Conservation (phyloP, 2,888 invertebrate genomes). For the Clepsis dumicolana region DNA sequence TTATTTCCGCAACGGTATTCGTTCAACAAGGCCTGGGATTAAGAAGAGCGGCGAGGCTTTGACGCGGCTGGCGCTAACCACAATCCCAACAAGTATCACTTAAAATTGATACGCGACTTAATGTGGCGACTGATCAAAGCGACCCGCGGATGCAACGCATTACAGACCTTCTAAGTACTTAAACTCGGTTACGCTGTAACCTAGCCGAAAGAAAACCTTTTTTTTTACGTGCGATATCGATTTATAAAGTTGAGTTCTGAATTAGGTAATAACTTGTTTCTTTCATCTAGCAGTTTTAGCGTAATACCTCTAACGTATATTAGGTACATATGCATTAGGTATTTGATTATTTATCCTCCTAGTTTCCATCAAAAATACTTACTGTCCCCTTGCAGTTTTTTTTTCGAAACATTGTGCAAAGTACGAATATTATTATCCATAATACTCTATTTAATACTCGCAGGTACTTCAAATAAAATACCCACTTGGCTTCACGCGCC, state of each 20-base stretch:
- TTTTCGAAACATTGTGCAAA: too few species aligned
- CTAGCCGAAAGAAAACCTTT: not conserved
- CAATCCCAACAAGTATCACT: conserved; percentile 9
- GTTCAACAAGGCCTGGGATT: conserved; percentile 6
- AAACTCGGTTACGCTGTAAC: not conserved
- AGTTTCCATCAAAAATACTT: too few species aligned
- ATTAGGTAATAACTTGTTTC: too few species aligned
- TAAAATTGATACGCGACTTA: not conserved
- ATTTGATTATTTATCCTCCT: too few species aligned
- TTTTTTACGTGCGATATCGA: not conserved
- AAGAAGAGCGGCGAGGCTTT: conserved; percentile 16
- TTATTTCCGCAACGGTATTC: not conserved
- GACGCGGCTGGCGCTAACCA: conserved; percentile 5
- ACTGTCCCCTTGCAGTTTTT: too few species aligned
- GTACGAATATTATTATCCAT: too few species aligned
- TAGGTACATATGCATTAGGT: too few species aligned
- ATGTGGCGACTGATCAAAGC: not conserved
- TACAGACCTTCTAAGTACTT: not conserved
- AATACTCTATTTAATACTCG: too few species aligned
- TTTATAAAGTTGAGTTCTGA: not conserved
- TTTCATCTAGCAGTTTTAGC: too few species aligned
- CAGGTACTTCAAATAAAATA: not conserved
- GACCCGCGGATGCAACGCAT: not conserved
- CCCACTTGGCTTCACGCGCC: not conserved
- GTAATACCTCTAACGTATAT: too few species aligned